Evolutionary conservation across 2,888 invertebrate species (phyloP).

Genomic region (Platycnemis pennipes): DNA sequence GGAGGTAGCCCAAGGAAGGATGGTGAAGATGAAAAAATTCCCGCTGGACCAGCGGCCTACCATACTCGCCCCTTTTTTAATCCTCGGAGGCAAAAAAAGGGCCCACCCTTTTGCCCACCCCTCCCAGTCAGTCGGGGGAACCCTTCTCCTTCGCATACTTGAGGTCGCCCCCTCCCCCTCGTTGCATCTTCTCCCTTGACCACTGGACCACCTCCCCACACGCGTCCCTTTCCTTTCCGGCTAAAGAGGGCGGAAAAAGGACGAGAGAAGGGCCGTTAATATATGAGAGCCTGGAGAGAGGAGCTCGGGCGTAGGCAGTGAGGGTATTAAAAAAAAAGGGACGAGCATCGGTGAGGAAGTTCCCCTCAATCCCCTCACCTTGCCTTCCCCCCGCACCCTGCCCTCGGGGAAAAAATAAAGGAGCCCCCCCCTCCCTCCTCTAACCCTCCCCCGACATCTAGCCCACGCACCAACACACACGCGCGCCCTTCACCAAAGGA

Average conservation of each 20-base stretch:
- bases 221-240: background rate
- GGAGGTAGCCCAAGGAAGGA: slow-evolving; percentile 8
- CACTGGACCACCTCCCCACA: background rate
- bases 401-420: background rate
- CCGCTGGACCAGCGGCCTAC: background rate
- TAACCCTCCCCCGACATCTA: background rate
- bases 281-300: background rate
- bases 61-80: background rate
- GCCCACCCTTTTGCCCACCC: background rate
- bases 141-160: slow-evolving; percentile 52
- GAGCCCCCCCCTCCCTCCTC: background rate
- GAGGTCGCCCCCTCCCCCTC: slow-evolving; percentile 47
- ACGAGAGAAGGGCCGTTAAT: slow-evolving; percentile 49
- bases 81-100: background rate
- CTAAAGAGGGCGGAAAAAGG: slow-evolving; percentile 48
- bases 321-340: slow-evolving; percentile 12
- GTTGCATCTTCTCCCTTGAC: slow-evolving; percentile 66
- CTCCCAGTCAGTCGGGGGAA: background rate
- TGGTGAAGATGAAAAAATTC: slow-evolving; percentile 63
- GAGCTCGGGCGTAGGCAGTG: background rate
- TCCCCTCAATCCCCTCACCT: slow-evolving; percentile 1
- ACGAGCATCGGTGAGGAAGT: background rate
- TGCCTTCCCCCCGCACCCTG: background rate
- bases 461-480: slow-evolving; percentile 11
- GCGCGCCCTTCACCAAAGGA: background rate